Conservation (phyloP, 1,140 invertebrate genomes). For the Hylyphantes graminicola region DNA sequence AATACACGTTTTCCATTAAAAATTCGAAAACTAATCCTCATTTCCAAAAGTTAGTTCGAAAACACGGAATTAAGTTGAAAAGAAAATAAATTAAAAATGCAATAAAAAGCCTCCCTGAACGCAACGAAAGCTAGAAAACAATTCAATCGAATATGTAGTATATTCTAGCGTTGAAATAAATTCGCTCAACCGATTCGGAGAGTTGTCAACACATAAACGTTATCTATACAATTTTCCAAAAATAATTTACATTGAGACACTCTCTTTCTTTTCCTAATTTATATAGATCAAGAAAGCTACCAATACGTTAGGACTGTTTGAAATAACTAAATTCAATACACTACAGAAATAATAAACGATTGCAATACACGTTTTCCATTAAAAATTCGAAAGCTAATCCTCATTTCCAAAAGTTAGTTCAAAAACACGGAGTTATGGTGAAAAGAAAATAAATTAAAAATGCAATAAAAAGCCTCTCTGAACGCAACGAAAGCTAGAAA, state of each 20-base stretch:
- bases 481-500: background rate
- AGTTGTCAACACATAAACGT: conserved; percentile 42
- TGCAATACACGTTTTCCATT: background rate
- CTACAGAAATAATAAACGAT: no score
- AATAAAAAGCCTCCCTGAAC: background rate
- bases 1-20: background rate
- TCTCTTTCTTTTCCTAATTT: no score
- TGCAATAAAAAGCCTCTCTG: background rate
- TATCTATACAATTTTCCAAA: no score
- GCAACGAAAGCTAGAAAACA: background rate
- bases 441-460: no score
- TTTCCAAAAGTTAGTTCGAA: background rate
- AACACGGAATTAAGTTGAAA: no score
- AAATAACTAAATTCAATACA: no score
- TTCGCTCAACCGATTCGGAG: conserved; percentile 26
- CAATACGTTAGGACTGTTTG: no score
- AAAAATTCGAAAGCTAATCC: background rate
- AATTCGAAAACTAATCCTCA: background rate
- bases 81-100: no score
- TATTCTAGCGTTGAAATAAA: conserved; percentile 29
- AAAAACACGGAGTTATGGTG: no score
- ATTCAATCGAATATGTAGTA: conserved; percentile 33
- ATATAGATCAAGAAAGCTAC: no score
- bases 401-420: background rate
- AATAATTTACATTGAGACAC: no score